Evolutionary conservation across 2,888 invertebrate species (phyloP), one percentile per base, ranked within the genome.

Genomic region (Tenthredo notha): DNA sequence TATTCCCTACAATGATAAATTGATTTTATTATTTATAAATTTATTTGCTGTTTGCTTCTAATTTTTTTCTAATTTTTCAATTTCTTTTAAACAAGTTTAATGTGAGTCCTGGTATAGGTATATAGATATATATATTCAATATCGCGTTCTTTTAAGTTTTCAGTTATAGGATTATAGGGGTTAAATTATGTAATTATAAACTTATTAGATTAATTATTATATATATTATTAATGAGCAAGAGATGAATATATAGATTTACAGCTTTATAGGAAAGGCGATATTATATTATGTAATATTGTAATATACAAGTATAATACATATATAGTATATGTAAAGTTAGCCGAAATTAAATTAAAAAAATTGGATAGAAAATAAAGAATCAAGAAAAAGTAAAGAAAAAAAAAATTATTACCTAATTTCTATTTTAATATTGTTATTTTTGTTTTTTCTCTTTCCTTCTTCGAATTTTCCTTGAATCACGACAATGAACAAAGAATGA

Each of bases 151-250:
- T 33, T 70, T 18, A 33, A 33, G 33, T 33, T 70, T 40, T 50
- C 50, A 50, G 4, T 50, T 50, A 50, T 50, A 50, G 1, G 54
- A 40, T 37, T n/a, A 10, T 40, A 37, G 3, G 5, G 21, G 6
- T 5, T 37, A 21, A 33, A 37, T n/a, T 12, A 37, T 72, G 40
- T 37, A 72, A 37, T 37, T 72, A 72, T 33, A 10, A n/a, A 43
- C 37, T 12, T 54, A 54, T 7, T 54, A 18, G 58, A 78, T n/a
- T 78, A 78, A 33, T 25, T 58, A 58, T 58, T 1, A 90, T n/a
- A 54, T 86, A 89, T 54, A 54, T 87, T 87, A 89, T 89, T 90
- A 91, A 91, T 92, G 92, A 92, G 92, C 92, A 90, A 90, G 89
- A 92, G 90, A 91, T 90, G 90, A 90, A 89, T 89, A 90, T 88